Evolutionary conservation across 2,113 vertebrate species (phyloP).

Genomic region (Merops nubicus): DNA sequence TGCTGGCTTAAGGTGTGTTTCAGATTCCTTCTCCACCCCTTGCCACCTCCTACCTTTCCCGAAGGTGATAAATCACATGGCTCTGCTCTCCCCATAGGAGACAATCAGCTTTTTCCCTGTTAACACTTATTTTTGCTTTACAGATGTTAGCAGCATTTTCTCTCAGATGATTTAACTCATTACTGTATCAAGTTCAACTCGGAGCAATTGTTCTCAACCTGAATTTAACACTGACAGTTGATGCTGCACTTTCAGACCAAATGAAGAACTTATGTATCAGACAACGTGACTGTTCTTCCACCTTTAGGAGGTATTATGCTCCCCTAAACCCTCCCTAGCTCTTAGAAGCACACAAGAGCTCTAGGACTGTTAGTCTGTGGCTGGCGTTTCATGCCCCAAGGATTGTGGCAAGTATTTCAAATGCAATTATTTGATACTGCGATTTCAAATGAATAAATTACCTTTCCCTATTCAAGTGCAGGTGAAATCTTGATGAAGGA

Average conservation of each 20-base stretch:
- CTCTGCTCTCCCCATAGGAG: not conserved
- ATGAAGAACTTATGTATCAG: not conserved
- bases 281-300: not conserved
- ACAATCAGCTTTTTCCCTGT: not conserved
- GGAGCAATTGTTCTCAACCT: not conserved
- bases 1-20: not conserved
- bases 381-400: not conserved
- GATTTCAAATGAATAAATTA: conserved; percentile 15
- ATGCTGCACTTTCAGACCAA: not conserved
- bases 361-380: not conserved
- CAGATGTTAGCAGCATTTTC: not conserved
- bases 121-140: not conserved
- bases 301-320: not conserved
- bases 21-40: not conserved
- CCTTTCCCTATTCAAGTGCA: not conserved
- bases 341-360: not conserved
- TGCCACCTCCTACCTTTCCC: not conserved
- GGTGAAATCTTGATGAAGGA: not conserved
- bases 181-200: not conserved
- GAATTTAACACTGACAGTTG: not conserved
- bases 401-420: not conserved
- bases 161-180: not conserved
- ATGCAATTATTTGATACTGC: not conserved
- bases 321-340: not conserved
- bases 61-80: not conserved